These are phyloP conservation scores for Strigops habroptila DNA, from an alignment of 2,113 vertebrate genomes.

Conservation along the genomic window DNA sequence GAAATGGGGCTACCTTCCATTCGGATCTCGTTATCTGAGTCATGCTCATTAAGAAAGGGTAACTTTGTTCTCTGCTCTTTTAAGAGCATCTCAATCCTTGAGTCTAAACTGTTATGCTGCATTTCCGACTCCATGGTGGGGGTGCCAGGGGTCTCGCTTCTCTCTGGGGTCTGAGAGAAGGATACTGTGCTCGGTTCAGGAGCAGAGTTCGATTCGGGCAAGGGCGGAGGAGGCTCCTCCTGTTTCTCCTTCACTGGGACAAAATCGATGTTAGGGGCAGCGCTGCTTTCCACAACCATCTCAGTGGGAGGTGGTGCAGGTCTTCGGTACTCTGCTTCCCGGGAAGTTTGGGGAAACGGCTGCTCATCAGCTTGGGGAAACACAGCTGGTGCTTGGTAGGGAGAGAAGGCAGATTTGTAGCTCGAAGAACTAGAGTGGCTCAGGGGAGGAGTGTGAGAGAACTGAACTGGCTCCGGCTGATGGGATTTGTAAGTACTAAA, in stretches of 20 bases:
- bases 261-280: slow-evolving; percentile 69
- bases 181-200: slow-evolving; percentile 70
- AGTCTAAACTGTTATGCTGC: slow-evolving; percentile 93
- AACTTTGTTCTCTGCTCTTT: slow-evolving; percentile 94
- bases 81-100: slow-evolving; percentile 96
- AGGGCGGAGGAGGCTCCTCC: slow-evolving; percentile 82
- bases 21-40: slow-evolving; percentile 89
- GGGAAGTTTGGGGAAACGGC: slow-evolving; percentile 73
- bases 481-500: slow-evolving; percentile 81
- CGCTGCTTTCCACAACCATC: slow-evolving; percentile 63
- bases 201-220: slow-evolving; percentile 83
- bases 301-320: slow-evolving; percentile 66
- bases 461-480: slow-evolving; percentile 76
- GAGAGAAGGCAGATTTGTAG: slow-evolving; percentile 89
- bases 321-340: slow-evolving; percentile 84
- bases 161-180: slow-evolving; percentile 85
- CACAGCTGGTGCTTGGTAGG: slow-evolving; percentile 85
- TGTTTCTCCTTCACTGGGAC: slow-evolving; percentile 81
- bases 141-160: slow-evolving; percentile 85
- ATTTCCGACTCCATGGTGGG: slow-evolving; percentile 84
- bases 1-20: slow-evolving; percentile 98
- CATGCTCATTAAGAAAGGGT: slow-evolving; percentile 88
- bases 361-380: slow-evolving; percentile 81
- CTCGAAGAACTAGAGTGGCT: slow-evolving; percentile 72
- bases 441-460: slow-evolving; percentile 79